A percentile compares a stretch with the other conserved stretches of the same genome.
phyloP scores from a whole-genome alignment of 2,113 vertebrate species.

The Xenopus laevis region DNA sequence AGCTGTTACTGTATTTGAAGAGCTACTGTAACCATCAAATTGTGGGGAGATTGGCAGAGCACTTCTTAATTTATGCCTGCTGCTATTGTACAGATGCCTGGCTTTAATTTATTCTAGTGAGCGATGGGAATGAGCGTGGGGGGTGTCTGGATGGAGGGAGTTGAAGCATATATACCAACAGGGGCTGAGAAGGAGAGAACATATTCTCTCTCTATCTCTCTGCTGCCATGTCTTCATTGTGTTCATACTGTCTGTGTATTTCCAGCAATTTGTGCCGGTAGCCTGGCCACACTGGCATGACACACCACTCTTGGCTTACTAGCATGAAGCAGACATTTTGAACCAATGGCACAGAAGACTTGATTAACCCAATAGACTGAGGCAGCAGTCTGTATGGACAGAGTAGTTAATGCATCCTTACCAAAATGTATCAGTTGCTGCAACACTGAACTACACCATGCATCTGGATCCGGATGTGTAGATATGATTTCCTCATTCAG shows the following conservation, averaged over 20 bases:
- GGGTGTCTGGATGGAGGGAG: constrained; percentile 24
- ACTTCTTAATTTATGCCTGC: constrained; percentile 50
- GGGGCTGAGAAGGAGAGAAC: constrained; percentile 23
- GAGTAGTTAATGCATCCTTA: no score
- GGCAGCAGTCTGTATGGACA: no score
- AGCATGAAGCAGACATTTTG: constrained; percentile 35
- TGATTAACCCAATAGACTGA: constrained; percentile 4
- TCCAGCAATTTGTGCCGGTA: constrained; percentile 11
- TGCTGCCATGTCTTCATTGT: constrained; percentile 28
- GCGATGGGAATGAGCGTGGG: constrained; percentile 14
- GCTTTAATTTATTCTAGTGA: constrained; percentile 42
- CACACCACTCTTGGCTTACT: constrained; percentile 23
- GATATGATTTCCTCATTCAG: no score
- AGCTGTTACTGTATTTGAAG: constrained; percentile 39
- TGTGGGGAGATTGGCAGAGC: constrained; percentile 52
- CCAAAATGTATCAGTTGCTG: not conserved
- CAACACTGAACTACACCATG: no score
- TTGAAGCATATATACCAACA: constrained; percentile 24
- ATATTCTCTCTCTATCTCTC: constrained; percentile 28
- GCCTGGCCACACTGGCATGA: constrained; percentile 14
- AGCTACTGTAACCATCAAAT: constrained; percentile 44
- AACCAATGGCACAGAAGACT: constrained; percentile 11
- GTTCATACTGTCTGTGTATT: constrained; percentile 13
- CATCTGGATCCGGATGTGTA: no score
- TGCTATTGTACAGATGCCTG: constrained; percentile 34